Conservation (phyloP, 2,113 vertebrate genomes). For the Trogon melanurus region DNA sequence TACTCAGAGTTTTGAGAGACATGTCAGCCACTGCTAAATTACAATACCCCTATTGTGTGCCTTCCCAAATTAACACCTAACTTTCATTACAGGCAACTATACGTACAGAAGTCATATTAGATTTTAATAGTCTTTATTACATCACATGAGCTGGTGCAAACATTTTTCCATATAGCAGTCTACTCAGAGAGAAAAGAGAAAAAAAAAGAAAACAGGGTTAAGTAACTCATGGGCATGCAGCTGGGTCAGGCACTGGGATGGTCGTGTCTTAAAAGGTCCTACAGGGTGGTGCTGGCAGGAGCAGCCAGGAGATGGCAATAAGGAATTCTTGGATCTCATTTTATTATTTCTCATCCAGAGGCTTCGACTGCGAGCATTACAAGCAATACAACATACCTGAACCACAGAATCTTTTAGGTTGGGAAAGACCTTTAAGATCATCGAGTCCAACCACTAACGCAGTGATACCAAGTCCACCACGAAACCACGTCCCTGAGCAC, state of each 20-base stretch:
- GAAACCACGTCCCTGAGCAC: too few species aligned
- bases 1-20: slow-evolving; percentile 45
- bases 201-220: neutral
- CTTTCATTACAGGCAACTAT: neutral
- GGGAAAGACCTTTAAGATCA: too few species aligned
- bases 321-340: neutral
- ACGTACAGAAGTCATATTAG: neutral
- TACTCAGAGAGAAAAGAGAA: neutral
- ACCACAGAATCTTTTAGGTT: too few species aligned
- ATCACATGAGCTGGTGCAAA: neutral
- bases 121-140: slow-evolving; percentile 1
- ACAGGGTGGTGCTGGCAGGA: neutral
- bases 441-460: too few species aligned
- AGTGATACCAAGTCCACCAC: too few species aligned
- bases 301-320: neutral
- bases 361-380: neutral
- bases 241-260: neutral
- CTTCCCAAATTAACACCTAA: slow-evolving; percentile 28
- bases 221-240: neutral
- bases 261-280: neutral
- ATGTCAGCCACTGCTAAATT: slow-evolving; percentile 33
- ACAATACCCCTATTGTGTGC: slow-evolving; percentile 39
- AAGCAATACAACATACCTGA: too few species aligned
- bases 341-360: neutral
- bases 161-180: neutral